These are phyloP conservation scores for Tragelaphus strepsiceros DNA, from an alignment of 2,113 vertebrate species.

Conservation along the genomic window DNA sequence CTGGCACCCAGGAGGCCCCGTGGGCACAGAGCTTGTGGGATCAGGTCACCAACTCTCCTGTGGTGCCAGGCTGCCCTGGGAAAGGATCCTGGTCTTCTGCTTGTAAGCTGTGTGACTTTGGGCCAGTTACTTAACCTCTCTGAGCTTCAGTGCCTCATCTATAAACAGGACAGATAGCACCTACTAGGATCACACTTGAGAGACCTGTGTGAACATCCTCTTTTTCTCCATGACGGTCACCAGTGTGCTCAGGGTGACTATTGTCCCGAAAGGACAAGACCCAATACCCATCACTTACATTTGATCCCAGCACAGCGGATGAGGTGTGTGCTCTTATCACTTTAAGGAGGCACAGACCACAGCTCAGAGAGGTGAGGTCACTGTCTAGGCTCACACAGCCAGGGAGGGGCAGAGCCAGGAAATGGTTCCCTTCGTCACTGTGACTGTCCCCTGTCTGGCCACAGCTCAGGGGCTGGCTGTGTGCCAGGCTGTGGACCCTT, in stretches of 20 bases:
- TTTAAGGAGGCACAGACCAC: neutral
- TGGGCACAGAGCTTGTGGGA: neutral
- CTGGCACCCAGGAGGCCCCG: neutral
- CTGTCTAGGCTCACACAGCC: neutral
- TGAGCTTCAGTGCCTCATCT: neutral
- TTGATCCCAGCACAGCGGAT: neutral
- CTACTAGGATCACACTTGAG: neutral
- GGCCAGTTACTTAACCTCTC: neutral
- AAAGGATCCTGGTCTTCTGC: neutral
- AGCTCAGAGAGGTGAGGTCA: neutral
- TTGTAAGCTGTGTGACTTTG: neutral
- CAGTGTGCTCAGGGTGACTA: rapidly evolving
- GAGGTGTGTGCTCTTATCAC: no score
- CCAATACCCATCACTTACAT: no score
- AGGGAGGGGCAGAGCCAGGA: neutral
- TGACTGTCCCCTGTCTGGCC: neutral
- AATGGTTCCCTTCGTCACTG: neutral
- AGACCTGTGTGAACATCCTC: neutral
- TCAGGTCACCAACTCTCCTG: neutral
- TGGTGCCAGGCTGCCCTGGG: neutral
- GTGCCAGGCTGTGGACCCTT: neutral
- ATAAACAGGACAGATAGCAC: neutral
- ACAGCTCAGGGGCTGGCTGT: neutral
- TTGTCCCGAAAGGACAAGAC: neutral
- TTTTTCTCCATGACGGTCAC: neutral